Percentiles rank a stretch among this genome's conserved stretches.
phyloP scores from a whole-genome alignment of 2,888 invertebrate genomes.

The Sminthurides aquaticus region DNA sequence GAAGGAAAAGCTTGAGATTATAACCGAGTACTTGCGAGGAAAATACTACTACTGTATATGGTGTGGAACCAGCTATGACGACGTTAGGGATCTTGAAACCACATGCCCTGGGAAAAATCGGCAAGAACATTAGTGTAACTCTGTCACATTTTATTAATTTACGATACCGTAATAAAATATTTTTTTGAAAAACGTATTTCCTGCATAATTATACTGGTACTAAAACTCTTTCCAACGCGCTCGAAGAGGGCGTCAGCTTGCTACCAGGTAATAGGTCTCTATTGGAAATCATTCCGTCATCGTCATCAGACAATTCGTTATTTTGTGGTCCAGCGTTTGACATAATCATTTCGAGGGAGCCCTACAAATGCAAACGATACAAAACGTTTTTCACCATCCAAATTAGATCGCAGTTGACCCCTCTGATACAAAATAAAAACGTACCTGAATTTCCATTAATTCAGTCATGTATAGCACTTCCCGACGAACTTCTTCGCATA shows the following conservation, averaged over 20 bases:
- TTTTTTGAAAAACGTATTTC: not conserved
- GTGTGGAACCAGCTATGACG: constrained; percentile 64
- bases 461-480: constrained; percentile 53
- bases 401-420: too few relatives aligned
- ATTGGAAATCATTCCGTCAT: not conserved
- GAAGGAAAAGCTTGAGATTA: constrained; percentile 55
- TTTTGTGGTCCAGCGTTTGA: constrained; percentile 18
- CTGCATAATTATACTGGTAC: not conserved
- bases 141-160: not conserved
- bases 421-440: constrained; percentile 9
- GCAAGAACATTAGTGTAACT: constrained; percentile 53
- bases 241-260: constrained; percentile 15
- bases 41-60: constrained; percentile 69
- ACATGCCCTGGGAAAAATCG: constrained; percentile 62
- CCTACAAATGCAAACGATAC: constrained; percentile 20
- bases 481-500: constrained; percentile 57
- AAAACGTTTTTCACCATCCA: not conserved
- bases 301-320: not conserved
- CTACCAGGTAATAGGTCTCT: not conserved
- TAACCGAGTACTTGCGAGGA: constrained; percentile 60
- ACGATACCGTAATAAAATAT: too few relatives aligned
- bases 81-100: constrained; percentile 55
- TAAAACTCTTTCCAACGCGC: constrained; percentile 10
- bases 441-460: constrained; percentile 47
- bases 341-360: constrained; percentile 35